Percentiles rank a stretch among this genome's conserved stretches.
These are phyloP conservation scores for Sphaeridia pumilis DNA, from an alignment of 2,888 invertebrate genomes.

Conservation along the genomic window DNA sequence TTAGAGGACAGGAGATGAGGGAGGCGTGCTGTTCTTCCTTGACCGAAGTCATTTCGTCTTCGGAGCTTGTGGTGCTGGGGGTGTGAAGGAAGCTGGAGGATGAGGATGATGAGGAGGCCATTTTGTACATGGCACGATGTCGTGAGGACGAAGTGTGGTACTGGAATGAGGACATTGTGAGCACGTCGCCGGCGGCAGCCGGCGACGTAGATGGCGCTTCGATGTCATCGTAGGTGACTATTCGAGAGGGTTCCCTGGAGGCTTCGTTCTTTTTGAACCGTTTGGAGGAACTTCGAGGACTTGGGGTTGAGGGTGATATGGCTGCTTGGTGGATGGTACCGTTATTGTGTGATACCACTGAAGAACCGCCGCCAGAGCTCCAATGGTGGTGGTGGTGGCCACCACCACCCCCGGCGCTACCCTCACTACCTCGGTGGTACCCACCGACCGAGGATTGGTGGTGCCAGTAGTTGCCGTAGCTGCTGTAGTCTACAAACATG, in stretches of 20 bases:
- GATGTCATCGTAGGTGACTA: too few relatives aligned
- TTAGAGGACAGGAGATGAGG: slow-evolving; percentile 34
- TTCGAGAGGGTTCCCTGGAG: too few relatives aligned
- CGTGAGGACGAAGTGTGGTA: slow-evolving; percentile 47
- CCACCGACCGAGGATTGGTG: slow-evolving; percentile 20
- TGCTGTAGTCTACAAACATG: slow-evolving; percentile 18
- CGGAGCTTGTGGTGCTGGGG: slow-evolving; percentile 9
- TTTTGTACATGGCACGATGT: slow-evolving; percentile 24
- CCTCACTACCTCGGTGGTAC: too few relatives aligned
- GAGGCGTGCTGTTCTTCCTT: slow-evolving; percentile 30
- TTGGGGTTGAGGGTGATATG: too few relatives aligned
- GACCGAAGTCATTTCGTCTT: slow-evolving; percentile 14
- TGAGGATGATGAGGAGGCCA: too few relatives aligned
- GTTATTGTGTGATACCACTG: too few relatives aligned
- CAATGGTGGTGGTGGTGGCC: slow-evolving; percentile 11
- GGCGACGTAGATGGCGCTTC: too few relatives aligned
- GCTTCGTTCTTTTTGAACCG: slow-evolving; percentile 20
- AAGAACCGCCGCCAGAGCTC: too few relatives aligned
- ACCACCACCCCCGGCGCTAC: too few relatives aligned
- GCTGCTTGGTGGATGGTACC: too few relatives aligned
- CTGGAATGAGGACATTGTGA: slow-evolving; percentile 38
- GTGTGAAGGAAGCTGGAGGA: too few relatives aligned
- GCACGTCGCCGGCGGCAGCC: slow-evolving; percentile 34
- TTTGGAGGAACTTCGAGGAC: not conserved
- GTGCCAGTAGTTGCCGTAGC: slow-evolving; percentile 23